Evolutionary conservation across 2,113 vertebrate species (phyloP).

Genomic region (Callocephalon fimbriatum): DNA sequence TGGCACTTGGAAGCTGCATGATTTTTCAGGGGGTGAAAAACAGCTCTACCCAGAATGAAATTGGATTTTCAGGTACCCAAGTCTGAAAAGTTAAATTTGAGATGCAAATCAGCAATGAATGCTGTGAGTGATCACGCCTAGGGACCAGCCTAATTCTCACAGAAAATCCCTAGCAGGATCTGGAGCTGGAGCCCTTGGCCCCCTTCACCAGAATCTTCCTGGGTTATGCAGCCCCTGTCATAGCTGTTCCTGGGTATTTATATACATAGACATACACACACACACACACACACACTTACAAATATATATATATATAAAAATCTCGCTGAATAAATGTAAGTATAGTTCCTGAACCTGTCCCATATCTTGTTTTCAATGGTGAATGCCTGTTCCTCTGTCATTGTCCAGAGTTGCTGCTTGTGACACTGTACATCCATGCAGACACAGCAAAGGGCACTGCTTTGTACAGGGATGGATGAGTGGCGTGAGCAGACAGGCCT

Average conservation of each 20-base stretch:
- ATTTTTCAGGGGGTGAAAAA: not conserved
- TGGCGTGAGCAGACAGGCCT: not conserved
- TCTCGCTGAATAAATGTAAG: conserved; percentile 48
- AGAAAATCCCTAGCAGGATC: not conserved
- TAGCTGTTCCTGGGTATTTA: conserved; percentile 3
- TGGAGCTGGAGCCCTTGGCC: not conserved
- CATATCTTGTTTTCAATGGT: not conserved
- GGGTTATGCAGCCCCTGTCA: not conserved
- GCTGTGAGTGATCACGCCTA: not conserved
- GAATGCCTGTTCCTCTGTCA: conserved; percentile 57
- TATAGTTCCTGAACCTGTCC: conserved; percentile 39
- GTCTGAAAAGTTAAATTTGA: not conserved
- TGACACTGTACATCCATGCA: conserved; percentile 71
- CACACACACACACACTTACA: not conserved
- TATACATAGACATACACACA: conserved; percentile 35
- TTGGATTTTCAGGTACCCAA: not conserved
- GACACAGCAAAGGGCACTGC: conserved; percentile 58
- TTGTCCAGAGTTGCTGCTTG: conserved; percentile 55
- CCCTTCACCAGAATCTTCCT: not conserved
- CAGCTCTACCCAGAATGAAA: not conserved
- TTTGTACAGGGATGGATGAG: conserved; percentile 45
- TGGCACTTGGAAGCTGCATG: not conserved
- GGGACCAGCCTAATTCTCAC: fast-evolving
- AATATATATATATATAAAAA: conserved; percentile 34
- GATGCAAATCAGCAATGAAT: not conserved